phyloP scores from a whole-genome alignment of 2,113 vertebrate genomes.

The Pseudopodoces humilis region DNA sequence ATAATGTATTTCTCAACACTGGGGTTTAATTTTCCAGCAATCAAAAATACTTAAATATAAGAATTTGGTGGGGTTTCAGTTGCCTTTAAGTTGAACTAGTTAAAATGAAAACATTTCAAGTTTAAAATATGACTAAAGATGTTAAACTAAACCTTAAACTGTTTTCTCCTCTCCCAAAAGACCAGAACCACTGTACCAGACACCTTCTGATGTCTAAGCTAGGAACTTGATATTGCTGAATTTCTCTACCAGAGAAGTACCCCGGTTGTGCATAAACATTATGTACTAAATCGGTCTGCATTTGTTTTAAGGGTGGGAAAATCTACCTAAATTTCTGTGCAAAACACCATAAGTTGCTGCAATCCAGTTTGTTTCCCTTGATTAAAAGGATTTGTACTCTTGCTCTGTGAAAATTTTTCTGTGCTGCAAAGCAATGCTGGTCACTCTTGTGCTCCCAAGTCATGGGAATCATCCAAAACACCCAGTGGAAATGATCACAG shows the following conservation, averaged over 20 bases:
- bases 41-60: neutral
- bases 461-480: neutral
- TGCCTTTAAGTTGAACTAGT: neutral
- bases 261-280: neutral
- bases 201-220: neutral
- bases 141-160: neutral
- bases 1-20: neutral
- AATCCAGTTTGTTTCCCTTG: neutral
- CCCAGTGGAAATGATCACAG: neutral
- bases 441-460: neutral
- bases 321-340: neutral
- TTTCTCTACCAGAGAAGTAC: neutral
- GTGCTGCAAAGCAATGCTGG: neutral
- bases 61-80: neutral
- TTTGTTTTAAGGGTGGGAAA: neutral
- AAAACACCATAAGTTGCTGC: neutral
- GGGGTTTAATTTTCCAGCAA: neutral
- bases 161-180: neutral
- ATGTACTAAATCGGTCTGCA: neutral
- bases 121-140: neutral
- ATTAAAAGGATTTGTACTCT: neutral
- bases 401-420: neutral
- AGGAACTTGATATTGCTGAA: neutral
- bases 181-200: neutral
- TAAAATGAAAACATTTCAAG: neutral